Conservation (phyloP, 2,113 vertebrate species). For the Felis catus region DNA sequence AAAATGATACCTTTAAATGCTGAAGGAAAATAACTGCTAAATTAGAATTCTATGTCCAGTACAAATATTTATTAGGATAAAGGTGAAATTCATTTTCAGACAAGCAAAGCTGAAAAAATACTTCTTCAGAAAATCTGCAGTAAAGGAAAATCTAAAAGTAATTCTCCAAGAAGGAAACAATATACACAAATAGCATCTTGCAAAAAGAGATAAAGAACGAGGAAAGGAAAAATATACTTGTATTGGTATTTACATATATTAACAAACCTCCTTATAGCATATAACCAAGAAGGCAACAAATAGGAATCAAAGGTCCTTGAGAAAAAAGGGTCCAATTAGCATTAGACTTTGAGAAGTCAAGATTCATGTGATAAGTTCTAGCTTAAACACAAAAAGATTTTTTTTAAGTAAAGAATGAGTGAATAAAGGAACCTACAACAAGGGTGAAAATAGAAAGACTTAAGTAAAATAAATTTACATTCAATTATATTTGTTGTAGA, state of each 20-base stretch:
- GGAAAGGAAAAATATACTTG: neutral
- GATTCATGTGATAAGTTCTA: neutral
- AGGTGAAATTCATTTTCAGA: neutral
- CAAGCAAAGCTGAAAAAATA: neutral
- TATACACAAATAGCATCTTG: neutral
- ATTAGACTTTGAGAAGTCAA: neutral
- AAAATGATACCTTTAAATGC: neutral
- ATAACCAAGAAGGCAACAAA: neutral
- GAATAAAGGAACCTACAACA: neutral
- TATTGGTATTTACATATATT: neutral
- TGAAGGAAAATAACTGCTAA: conserved; percentile 27
- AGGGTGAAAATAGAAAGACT: neutral
- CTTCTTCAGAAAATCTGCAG: neutral
- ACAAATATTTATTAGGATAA: conserved; percentile 17
- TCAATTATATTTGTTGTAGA: neutral
- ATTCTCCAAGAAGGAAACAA: neutral
- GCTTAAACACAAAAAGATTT: neutral
- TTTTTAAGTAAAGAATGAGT: neutral
- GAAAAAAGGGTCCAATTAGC: neutral
- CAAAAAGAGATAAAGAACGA: neutral
- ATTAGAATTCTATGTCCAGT: neutral
- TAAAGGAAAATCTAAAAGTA: neutral
- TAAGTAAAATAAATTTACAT: neutral
- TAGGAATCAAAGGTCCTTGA: neutral
- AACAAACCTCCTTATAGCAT: neutral